Base-by-base conservation (phyloP, 2,888 invertebrate genomes). In the Autographa gamma region DNA sequence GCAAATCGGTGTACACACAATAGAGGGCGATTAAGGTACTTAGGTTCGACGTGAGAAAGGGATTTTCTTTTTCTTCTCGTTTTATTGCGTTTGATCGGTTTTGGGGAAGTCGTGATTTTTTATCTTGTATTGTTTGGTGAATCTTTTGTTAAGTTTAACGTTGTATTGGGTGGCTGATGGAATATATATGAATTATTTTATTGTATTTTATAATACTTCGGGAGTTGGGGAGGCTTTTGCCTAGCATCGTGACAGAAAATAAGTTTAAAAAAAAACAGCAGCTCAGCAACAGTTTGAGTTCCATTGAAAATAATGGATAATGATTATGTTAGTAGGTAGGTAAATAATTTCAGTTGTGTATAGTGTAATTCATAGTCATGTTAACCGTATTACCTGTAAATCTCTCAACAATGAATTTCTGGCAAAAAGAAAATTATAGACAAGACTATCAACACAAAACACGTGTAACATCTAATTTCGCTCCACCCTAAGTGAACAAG, bases 1-100 rank as follows among this genome's bases (percentile, higher is more conserved):
- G 89, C 91, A 93, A 93, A 94, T 92, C 92, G 90, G 82, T 85
- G 83, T 85, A 83, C 87, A 85, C 89, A 90, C 90, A 88, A 91
- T 90, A 85, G 89, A 89, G 88, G 88, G 80, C 91, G 92, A 93
- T 93, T 92, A 92, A 88, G 87, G 84, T 84, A 87, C 87, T 88
- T 85, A 89, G 87, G 85, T 85, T 83, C 79, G 85, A 88, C 92
- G 93, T 93, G 93, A 91, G 91, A 91, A 87, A 74, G 87, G 84
- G 83, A 83, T 85, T 80, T 81, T 73, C 76, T 77, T 82, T 81
- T 81, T 79, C 82, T 78, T 85, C 71, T 64, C 66, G 73, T 77
- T 77, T 79, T 79, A 71, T 73, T 72, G 73, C 72, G 77, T 79
- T 83, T 85, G 81, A 82, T 82, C 82, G 82, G 84, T 82, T 82